A percentile compares a stretch with the other conserved stretches of the same genome.
phyloP scores from a whole-genome alignment of 2,888 invertebrate species.

The Zaprionus lineosus region DNA sequence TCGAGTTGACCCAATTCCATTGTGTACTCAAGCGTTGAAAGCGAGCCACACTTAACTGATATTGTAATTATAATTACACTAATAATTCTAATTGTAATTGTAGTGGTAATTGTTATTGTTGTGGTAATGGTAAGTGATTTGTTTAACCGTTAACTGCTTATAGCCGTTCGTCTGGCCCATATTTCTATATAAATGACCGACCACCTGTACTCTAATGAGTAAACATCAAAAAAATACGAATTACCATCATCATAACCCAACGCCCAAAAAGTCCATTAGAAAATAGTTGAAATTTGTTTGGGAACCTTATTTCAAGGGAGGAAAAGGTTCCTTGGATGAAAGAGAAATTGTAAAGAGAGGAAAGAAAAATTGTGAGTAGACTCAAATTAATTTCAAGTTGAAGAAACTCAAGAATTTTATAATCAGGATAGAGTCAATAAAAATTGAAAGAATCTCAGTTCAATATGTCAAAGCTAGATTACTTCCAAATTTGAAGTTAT shows the following conservation, averaged over 20 bases:
- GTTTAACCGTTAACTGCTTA: conserved; percentile 33
- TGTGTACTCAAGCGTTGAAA: conserved; percentile 22
- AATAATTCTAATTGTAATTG: conserved; percentile 23
- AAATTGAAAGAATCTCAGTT: no score
- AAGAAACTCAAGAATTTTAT: no score
- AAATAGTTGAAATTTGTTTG: no score
- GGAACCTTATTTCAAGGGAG: no score
- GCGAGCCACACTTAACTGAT: conserved; percentile 2
- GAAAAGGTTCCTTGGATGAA: no score
- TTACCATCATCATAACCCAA: conserved; percentile 15
- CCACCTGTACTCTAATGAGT: conserved; percentile 45
- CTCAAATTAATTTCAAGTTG: no score
- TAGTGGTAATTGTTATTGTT: conserved; percentile 26
- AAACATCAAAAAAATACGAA: conserved; percentile 38
- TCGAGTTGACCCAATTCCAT: conserved; percentile 36
- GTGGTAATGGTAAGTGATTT: conserved; percentile 35
- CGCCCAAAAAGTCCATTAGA: conserved; percentile 23
- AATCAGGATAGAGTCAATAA: no score
- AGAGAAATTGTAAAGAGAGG: no score
- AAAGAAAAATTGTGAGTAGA: no score
- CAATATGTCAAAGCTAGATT: no score
- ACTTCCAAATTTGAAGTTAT: no score
- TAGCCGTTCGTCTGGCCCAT: conserved; percentile 10
- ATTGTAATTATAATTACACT: conserved; percentile 17
- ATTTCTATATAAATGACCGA: conserved; percentile 14